These are phyloP conservation scores for Gobionotothen gibberifrons DNA, from an alignment of 2,797 vertebrate genomes.

Conservation along the genomic window DNA sequence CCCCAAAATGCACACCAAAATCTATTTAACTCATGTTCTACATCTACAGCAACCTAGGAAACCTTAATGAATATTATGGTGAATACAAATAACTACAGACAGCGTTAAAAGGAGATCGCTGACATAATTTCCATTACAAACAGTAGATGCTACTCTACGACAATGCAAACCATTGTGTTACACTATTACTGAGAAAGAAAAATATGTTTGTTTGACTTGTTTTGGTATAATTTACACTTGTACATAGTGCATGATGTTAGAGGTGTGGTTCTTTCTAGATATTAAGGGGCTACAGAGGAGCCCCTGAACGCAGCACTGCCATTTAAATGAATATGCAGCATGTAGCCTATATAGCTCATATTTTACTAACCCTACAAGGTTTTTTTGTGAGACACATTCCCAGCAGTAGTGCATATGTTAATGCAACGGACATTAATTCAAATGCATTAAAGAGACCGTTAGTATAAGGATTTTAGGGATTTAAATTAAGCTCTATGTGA, in stretches of 20 bases:
- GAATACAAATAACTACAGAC: not conserved
- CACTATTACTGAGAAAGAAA: not conserved
- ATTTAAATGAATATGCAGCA: not conserved
- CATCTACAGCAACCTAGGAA: rapidly evolving
- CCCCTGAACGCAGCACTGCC: conserved; percentile 40
- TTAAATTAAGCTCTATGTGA: conserved; percentile 21
- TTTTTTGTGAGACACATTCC: not conserved
- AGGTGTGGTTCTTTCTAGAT: no score
- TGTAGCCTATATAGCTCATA: not conserved
- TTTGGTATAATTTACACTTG: not conserved
- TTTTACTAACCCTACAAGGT: no score
- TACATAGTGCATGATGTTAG: no score
- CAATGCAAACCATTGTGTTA: not conserved
- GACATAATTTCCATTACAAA: not conserved
- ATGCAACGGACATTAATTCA: not conserved
- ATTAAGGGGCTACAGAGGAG: no score
- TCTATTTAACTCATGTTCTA: no score
- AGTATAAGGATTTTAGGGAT: not conserved
- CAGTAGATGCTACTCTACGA: not conserved
- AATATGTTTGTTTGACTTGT: not conserved
- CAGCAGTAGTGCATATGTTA: not conserved
- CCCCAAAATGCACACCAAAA: not conserved
- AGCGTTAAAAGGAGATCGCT: not conserved
- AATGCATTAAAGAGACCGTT: not conserved
- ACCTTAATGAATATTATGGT: not conserved